These are phyloP conservation scores for Tyto alba DNA, from an alignment of 2,113 vertebrate genomes.

Conservation along the genomic window DNA sequence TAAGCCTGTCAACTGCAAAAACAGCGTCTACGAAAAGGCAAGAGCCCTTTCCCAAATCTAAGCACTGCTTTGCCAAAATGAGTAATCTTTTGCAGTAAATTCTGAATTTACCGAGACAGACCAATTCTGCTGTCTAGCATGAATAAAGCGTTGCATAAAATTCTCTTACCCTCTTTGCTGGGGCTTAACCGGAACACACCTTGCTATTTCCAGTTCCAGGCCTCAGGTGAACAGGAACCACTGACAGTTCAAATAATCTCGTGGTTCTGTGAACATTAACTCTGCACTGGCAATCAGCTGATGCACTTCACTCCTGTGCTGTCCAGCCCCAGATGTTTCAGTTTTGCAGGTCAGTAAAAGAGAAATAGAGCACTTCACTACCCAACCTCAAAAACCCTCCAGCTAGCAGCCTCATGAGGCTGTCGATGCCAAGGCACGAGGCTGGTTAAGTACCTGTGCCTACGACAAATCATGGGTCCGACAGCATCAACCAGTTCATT, in stretches of 20 bases:
- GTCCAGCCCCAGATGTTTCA: not conserved
- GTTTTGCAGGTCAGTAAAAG: not conserved
- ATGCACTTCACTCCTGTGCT: not conserved
- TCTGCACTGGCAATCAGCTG: not conserved
- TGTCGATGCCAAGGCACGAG: not conserved
- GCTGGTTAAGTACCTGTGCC: not conserved
- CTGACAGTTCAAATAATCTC: not conserved
- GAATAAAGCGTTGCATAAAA: not conserved
- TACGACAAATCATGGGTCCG: not conserved
- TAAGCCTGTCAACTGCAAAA: not conserved
- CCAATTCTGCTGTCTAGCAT: not conserved
- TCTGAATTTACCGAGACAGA: not conserved
- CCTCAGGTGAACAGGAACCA: not conserved
- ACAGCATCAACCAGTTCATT: not conserved
- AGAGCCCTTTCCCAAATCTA: not conserved
- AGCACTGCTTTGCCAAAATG: not conserved
- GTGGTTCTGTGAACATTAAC: not conserved
- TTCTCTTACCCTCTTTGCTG: not conserved
- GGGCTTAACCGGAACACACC: not conserved
- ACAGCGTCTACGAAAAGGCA: not conserved
- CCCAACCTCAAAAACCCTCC: not conserved
- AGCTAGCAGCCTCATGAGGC: not conserved
- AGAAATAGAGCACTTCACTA: not conserved
- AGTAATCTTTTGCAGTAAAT: not conserved
- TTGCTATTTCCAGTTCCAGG: not conserved